These are phyloP conservation scores for Malurus leucopterus DNA, from an alignment of 2,797 vertebrate species.

Conservation along the genomic window DNA sequence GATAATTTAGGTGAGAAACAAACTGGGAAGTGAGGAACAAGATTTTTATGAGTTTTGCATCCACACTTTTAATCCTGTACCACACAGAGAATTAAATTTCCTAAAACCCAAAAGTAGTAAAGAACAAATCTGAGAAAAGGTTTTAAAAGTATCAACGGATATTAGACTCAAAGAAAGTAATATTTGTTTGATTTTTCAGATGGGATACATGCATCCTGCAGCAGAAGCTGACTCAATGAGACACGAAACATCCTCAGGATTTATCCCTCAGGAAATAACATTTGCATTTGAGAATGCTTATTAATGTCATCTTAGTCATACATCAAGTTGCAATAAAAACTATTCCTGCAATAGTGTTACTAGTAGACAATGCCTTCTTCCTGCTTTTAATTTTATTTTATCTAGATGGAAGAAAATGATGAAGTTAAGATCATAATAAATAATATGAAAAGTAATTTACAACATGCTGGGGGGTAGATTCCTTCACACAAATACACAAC, in stretches of 20 bases:
- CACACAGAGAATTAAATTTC: not conserved
- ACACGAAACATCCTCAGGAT: not conserved
- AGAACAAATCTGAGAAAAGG: not conserved
- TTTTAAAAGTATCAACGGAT: not conserved
- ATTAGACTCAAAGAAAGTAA: not conserved
- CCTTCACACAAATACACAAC: not conserved
- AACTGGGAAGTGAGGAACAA: not conserved
- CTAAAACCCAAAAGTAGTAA: not conserved
- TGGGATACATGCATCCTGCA: not conserved
- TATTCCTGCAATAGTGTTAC: not conserved
- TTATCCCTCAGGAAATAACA: not conserved
- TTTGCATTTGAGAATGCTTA: not conserved
- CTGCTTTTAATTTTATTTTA: not conserved
- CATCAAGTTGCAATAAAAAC: not conserved
- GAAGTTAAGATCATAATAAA: not conserved
- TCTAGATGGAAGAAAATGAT: not conserved
- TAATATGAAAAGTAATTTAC: not conserved
- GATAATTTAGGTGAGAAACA: not conserved
- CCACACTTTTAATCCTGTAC: not conserved
- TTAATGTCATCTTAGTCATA: not conserved
- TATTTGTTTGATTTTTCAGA: not conserved
- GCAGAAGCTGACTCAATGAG: not conserved
- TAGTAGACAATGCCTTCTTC: not conserved
- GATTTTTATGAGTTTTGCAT: not conserved
- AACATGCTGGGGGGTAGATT: not conserved